These are phyloP conservation scores for Trididemnum nubilum DNA, from an alignment of 23 tunicate genomes.

Conservation along the genomic window DNA sequence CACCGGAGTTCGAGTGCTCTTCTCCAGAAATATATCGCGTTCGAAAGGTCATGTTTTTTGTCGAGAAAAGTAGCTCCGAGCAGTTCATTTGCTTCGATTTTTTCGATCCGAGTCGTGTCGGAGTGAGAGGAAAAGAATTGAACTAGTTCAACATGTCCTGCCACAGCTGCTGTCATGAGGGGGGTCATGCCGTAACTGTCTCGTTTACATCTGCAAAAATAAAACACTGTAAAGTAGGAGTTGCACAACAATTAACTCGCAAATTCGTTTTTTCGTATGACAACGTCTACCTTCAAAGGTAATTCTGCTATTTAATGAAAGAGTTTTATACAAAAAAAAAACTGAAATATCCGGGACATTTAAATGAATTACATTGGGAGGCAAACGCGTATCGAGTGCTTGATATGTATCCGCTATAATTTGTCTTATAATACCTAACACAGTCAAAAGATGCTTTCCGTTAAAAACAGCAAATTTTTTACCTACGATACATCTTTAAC, in stretches of 20 bases:
- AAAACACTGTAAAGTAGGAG: background rate
- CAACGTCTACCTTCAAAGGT: no score
- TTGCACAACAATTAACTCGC: background rate
- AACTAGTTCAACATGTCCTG: conserved; percentile 70
- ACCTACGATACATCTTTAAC: no score
- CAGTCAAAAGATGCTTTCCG: no score
- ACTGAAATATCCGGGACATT: no score
- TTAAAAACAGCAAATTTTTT: no score
- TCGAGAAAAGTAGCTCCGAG: conserved; percentile 77
- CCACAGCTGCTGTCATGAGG: conserved; percentile 83
- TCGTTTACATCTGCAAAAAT: conserved; percentile 51
- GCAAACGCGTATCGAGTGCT: no score
- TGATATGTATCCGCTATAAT: no score
- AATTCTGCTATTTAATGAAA: background rate
- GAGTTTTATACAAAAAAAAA: no score
- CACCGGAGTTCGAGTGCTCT: conserved; percentile 72
- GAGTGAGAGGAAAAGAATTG: conserved; percentile 56
- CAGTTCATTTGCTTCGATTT: conserved; percentile 71
- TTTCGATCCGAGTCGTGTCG: conserved; percentile 50
- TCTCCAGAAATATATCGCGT: conserved; percentile 65
- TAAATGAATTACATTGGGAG: no score
- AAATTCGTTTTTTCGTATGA: no score
- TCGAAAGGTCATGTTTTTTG: conserved; percentile 57
- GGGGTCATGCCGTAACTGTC: conserved; percentile 92
- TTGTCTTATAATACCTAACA: no score